Percentiles rank a stretch among this genome's conserved stretches.
These are phyloP conservation scores for Laodelphax striatellus DNA, from an alignment of 1,140 invertebrate species.

Conservation along the genomic window DNA sequence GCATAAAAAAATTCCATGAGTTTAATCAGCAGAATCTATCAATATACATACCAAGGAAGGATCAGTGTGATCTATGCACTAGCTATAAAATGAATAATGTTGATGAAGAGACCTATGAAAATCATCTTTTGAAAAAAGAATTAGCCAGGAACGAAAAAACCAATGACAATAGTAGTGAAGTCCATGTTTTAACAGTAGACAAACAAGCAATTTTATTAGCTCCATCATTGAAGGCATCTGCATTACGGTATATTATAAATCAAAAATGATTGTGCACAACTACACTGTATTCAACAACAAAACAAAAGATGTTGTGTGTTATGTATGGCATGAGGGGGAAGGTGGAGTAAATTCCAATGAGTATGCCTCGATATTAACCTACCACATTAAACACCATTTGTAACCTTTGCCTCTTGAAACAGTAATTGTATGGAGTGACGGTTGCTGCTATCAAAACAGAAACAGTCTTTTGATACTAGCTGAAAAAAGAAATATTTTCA, in stretches of 20 bases:
- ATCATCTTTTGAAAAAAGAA: neutral
- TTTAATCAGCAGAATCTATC: too few species aligned
- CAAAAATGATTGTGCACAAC: slow-evolving; percentile 22
- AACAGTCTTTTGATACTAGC: too few species aligned
- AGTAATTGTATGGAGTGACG: too few species aligned
- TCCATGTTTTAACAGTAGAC: slow-evolving; percentile 7
- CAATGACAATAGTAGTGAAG: neutral
- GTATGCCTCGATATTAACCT: slow-evolving; percentile 3
- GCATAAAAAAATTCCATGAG: too few species aligned
- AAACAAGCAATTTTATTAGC: slow-evolving; percentile 17
- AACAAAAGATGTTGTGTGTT: slow-evolving; percentile 16
- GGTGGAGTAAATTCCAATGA: slow-evolving; percentile 16
- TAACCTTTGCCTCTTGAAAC: too few species aligned
- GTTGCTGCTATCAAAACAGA: too few species aligned
- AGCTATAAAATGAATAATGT: neutral
- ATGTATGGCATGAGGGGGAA: slow-evolving; percentile 24
- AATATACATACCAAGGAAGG: neutral
- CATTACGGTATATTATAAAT: slow-evolving; percentile 25
- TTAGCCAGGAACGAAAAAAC: neutral
- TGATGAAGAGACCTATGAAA: neutral
- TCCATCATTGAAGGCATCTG: slow-evolving; percentile 16
- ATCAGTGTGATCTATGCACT: neutral
- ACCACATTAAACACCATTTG: too few species aligned
- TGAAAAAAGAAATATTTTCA: too few species aligned
- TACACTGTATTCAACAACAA: slow-evolving; percentile 19